Conservation (phyloP, 2,888 invertebrate genomes). For the Trypoxylon attenuatum region DNA sequence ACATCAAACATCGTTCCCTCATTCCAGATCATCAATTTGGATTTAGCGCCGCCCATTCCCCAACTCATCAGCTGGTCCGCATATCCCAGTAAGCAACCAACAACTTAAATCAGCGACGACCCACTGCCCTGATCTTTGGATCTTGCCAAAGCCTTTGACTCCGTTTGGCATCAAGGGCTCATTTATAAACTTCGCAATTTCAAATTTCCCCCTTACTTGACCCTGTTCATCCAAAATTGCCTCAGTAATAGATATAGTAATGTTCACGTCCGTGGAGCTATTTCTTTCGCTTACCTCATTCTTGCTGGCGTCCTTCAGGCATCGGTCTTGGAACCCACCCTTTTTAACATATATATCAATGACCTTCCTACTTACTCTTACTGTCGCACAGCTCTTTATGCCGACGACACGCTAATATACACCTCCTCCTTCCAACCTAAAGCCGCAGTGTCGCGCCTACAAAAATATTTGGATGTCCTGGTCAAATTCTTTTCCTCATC, state of each 20-base stretch:
- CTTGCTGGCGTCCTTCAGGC: neutral
- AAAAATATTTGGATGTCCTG: too few species aligned
- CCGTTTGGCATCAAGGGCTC: neutral
- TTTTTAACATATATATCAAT: slow-evolving; percentile 5
- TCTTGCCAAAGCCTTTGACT: neutral
- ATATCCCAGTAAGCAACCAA: neutral
- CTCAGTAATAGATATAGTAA: neutral
- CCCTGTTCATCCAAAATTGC: neutral
- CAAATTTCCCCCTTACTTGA: fast-evolving
- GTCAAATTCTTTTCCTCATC: too few species aligned
- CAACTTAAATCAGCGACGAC: neutral
- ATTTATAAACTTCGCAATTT: neutral
- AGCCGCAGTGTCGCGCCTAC: too few species aligned
- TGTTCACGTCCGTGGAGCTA: neutral
- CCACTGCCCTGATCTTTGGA: neutral
- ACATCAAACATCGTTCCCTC: neutral
- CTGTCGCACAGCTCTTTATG: neutral
- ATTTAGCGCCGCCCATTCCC: neutral
- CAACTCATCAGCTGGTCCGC: neutral
- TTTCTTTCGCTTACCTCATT: neutral
- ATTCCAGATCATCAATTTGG: neutral
- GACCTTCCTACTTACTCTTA: neutral
- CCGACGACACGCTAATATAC: neutral
- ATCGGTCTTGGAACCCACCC: neutral
- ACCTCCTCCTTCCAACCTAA: neutral